A percentile compares a stretch with the other conserved stretches of the same genome.
Evolutionary conservation across 2,113 vertebrate genomes (phyloP).

Genomic region (Lichenostomus cassidix): DNA sequence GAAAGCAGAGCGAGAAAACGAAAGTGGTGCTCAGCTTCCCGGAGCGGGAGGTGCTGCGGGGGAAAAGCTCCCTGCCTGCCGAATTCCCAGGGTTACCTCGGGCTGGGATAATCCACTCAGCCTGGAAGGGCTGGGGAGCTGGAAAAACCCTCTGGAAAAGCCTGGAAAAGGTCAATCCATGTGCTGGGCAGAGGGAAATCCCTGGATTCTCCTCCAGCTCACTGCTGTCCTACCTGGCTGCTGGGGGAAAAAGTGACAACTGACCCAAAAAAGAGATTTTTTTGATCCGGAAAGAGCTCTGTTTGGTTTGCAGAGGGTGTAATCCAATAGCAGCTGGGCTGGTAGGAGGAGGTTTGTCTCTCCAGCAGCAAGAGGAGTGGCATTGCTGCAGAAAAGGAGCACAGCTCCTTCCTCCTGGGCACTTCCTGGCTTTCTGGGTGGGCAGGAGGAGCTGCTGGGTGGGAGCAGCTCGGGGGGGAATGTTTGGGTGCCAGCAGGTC

Average conservation of each 20-base stretch:
- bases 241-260: rapidly evolving
- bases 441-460: neutral
- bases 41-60: neutral
- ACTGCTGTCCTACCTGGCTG: rapidly evolving
- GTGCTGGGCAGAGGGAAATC: rapidly evolving
- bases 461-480: neutral
- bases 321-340: rapidly evolving
- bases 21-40: neutral
- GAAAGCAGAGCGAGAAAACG: neutral
- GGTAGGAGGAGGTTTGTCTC: neutral
- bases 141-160: neutral
- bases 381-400: neutral
- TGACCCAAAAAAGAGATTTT: neutral
- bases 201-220: neutral
- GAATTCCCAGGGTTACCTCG: neutral
- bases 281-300: neutral
- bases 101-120: neutral
- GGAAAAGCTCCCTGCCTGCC: neutral
- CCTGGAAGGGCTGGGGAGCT: neutral
- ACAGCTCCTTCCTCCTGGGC: neutral
- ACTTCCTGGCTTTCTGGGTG: neutral
- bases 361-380: rapidly evolving
- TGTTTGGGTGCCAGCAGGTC: neutral
- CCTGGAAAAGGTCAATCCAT: rapidly evolving
- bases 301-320: rapidly evolving